Evolutionary conservation across 2,113 vertebrate species (phyloP).

Genomic region (Corythoichthys haematopterus): DNA sequence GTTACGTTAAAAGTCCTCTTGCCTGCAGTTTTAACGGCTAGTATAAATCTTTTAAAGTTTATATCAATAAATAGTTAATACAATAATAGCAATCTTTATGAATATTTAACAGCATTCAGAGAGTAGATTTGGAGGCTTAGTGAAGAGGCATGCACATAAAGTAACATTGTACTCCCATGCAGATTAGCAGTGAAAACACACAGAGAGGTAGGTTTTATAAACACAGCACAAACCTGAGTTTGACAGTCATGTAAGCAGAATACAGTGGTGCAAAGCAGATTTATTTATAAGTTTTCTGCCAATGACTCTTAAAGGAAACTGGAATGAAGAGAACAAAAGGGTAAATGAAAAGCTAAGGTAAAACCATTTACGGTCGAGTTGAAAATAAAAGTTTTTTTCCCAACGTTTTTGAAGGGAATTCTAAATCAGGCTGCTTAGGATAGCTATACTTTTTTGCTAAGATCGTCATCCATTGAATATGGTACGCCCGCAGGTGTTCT

Average conservation of each 20-base stretch:
- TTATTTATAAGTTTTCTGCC: not conserved
- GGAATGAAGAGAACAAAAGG: not conserved
- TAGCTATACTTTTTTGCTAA: no score
- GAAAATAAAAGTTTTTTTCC: no score
- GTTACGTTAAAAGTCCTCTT: slow-evolving; percentile 69
- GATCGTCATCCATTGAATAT: no score
- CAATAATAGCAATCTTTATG: slow-evolving; percentile 88
- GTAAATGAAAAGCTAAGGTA: not conserved
- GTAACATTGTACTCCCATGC: slow-evolving; percentile 11
- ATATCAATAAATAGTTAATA: slow-evolving; percentile 99
- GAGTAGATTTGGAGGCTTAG: slow-evolving; percentile 42
- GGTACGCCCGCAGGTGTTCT: no score
- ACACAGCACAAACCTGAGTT: slow-evolving; percentile 1
- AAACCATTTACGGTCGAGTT: not conserved
- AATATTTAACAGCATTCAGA: slow-evolving; percentile 81
- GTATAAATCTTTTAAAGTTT: slow-evolving; percentile 97
- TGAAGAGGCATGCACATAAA: slow-evolving; percentile 6
- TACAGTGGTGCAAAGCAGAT: not conserved
- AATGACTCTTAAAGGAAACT: not conserved
- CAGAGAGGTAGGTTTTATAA: slow-evolving; percentile 21
- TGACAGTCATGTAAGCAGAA: slow-evolving; percentile 16
- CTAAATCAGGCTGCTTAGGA: no score
- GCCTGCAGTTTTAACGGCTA: slow-evolving; percentile 72
- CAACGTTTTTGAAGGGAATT: no score
- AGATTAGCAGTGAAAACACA: slow-evolving; percentile 12